Base-by-base conservation (phyloP, 2,888 invertebrate genomes). In the Leucophenga montana region DNA sequence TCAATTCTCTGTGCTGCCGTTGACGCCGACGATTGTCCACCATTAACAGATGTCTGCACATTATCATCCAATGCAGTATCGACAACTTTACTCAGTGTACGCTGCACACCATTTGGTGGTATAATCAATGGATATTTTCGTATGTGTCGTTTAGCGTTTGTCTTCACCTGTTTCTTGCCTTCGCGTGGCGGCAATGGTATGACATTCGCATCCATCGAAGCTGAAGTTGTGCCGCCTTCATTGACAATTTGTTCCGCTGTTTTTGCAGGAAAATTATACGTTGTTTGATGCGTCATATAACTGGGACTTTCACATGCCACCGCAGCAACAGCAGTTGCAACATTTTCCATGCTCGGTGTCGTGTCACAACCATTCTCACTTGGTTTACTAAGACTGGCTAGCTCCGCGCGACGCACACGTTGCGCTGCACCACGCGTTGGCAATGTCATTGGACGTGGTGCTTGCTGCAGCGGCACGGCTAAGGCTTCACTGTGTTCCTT, bases 71-170 rank as follows among this genome's bases (percentile, higher is more conserved):
- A 16, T 13, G 27, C 33, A 13, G 62, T 4, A 18, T 64, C 62
- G 6, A 64, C 14, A 74, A 93, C 91, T 80, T 92, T 92, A 68
- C 91, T 92, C 0, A 93, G 82, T 0, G 92, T 92, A 53, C 92
- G 88, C 76, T 92, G 92, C 1, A 92, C 87, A 3, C 91, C 92
- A 20, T 91, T 91, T 4, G 90, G 91, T 3, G 95, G 94, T 78
- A 95, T 93, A 66, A 95, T 92, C 48, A 96, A 89, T 0, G 95
- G 95, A 90, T 95, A 94, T 85, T 95, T 95, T 50, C 95, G 90
- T 69, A 94, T 94, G 85, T 95, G 95, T 14, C 95, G 90, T 83
- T 94, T 92, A 11, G 92, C 91, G 77, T 91, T 90, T 0, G 90
- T 89, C 72, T 92, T 90, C n/a, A 92, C 89, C 71, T 87, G 87